A percentile compares a stretch with the other conserved stretches of the same genome.
These are phyloP conservation scores for Halichoerus grypus DNA, from an alignment of 2,113 vertebrate species.

Conservation along the genomic window DNA sequence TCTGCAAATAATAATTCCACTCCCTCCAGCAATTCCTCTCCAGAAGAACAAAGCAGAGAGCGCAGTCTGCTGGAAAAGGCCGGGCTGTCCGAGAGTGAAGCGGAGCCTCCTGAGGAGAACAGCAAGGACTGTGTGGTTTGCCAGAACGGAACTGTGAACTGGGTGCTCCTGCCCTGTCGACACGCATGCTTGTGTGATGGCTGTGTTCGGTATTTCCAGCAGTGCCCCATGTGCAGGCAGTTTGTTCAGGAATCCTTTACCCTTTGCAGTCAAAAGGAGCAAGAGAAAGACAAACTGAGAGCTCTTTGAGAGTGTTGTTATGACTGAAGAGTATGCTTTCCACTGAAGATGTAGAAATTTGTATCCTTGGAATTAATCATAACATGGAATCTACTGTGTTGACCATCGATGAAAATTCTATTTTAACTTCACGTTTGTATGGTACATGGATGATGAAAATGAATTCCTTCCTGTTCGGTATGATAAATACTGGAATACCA, in stretches of 20 bases:
- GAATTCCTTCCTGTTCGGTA: constrained; percentile 1
- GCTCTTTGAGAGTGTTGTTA: constrained; percentile 37
- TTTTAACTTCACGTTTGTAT: background rate
- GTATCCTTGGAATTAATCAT: constrained; percentile 28
- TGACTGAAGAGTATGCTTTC: background rate
- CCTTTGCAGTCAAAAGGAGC: constrained; percentile 86
- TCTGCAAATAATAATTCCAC: constrained; percentile 88
- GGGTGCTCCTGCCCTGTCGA: constrained; percentile 96
- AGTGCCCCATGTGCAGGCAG: constrained; percentile 97
- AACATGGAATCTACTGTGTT: constrained; percentile 34
- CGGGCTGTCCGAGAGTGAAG: constrained; percentile 80
- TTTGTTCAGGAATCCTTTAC: constrained; percentile 94
- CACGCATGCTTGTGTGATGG: constrained; percentile 94
- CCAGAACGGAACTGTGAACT: constrained; percentile 94
- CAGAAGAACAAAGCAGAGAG: constrained; percentile 72
- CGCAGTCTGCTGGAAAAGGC: constrained; percentile 85
- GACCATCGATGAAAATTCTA: constrained; percentile 4
- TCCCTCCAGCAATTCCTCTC: background rate
- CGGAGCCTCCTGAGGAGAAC: constrained; percentile 83
- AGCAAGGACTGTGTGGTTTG: constrained; percentile 96
- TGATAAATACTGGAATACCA: background rate
- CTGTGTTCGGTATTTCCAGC: constrained; percentile 93
- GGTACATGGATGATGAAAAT: background rate
- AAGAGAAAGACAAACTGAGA: constrained; percentile 74
- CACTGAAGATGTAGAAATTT: constrained; percentile 16